These are phyloP conservation scores for Coranthus polyacanthus DNA, from an alignment of 2,797 vertebrate species.

Conservation along the genomic window DNA sequence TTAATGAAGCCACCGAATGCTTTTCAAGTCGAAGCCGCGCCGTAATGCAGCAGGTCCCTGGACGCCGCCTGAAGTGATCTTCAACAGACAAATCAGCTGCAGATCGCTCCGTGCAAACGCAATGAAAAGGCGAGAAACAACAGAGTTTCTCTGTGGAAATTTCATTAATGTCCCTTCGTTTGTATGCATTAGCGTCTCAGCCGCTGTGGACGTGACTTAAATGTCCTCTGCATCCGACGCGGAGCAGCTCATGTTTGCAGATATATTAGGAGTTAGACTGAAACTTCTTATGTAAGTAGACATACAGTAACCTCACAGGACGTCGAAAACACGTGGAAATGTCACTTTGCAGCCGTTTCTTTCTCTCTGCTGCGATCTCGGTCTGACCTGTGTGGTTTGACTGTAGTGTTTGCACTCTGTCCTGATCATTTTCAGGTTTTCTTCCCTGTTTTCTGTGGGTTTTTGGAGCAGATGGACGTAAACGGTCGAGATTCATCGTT, in stretches of 20 bases:
- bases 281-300: neutral
- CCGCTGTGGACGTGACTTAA: neutral
- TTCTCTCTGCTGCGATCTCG: too few relatives aligned
- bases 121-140: constrained; percentile 25
- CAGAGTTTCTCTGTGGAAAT: constrained; percentile 21
- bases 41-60: constrained; percentile 20
- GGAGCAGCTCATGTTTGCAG: neutral
- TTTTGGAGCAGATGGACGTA: too few relatives aligned
- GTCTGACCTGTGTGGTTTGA: too few relatives aligned
- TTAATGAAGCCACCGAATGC: constrained; percentile 41
- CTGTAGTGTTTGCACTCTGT: too few relatives aligned
- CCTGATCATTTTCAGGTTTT: too few relatives aligned
- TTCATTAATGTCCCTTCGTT: constrained; percentile 15
- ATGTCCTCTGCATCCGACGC: constrained; percentile 16
- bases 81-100: constrained; percentile 49
- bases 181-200: constrained; percentile 12
- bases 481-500: too few relatives aligned
- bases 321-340: too few relatives aligned
- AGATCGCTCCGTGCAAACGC: constrained; percentile 49
- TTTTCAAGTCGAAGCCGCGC: constrained; percentile 32
- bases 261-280: too few relatives aligned
- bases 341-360: too few relatives aligned
- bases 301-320: neutral
- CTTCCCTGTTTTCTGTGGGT: too few relatives aligned
- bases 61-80: constrained; percentile 21